Evolutionary conservation across 2,888 invertebrate species (phyloP).

Genomic region (Lordiphosa andalusiaca): DNA sequence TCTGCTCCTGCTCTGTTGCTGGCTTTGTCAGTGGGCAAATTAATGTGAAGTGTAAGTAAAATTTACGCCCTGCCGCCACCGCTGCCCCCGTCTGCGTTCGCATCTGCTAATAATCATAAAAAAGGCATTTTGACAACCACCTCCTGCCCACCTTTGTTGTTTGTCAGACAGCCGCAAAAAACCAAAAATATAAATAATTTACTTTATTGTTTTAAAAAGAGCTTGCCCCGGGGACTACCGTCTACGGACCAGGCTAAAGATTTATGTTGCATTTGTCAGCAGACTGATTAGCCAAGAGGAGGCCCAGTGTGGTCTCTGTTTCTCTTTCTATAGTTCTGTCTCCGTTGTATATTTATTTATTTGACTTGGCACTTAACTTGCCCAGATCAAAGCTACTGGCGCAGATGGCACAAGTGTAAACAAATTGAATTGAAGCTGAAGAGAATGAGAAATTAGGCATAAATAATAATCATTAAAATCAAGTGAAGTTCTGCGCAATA

Average conservation of each 20-base stretch:
- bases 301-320: neutral
- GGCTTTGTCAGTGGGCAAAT: constrained; percentile 54
- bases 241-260: constrained; percentile 10
- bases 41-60: constrained; percentile 71
- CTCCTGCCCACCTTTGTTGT: constrained; percentile 28
- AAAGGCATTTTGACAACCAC: constrained; percentile 58
- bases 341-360: constrained; percentile 58
- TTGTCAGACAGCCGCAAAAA: constrained; percentile 58
- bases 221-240: constrained; percentile 22
- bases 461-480: no score
- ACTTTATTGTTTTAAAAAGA: constrained; percentile 57
- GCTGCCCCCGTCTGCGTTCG: constrained; percentile 13
- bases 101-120: constrained; percentile 69
- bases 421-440: constrained; percentile 1
- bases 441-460: no score
- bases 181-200: constrained; percentile 63
- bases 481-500: no score
- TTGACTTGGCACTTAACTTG: constrained; percentile 31
- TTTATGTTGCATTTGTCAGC: constrained; percentile 34
- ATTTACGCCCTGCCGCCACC: constrained; percentile 56
- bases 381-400: constrained; percentile 14
- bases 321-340: constrained; percentile 15
- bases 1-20: constrained; percentile 4
- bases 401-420: constrained; percentile 11
- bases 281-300: constrained; percentile 26